Evolutionary conservation across 2,888 invertebrate species (phyloP).

Genomic region (Conchocele bisecta): DNA sequence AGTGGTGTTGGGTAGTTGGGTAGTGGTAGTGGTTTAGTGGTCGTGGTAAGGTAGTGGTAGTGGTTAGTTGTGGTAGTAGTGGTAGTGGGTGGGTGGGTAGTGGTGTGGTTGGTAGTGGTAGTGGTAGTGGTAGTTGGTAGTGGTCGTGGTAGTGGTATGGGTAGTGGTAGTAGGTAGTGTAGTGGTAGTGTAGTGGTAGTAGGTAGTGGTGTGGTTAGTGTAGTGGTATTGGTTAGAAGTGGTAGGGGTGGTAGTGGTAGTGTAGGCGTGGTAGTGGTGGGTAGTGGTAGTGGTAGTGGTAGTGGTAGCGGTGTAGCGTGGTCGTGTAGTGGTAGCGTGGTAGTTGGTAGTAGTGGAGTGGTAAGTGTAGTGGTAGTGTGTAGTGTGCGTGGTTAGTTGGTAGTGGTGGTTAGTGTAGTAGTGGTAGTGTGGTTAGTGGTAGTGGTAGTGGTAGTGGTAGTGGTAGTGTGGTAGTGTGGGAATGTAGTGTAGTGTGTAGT

Average conservation of each 20-base stretch:
- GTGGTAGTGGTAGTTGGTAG: background rate
- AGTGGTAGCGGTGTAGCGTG: background rate
- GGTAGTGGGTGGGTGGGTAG: background rate
- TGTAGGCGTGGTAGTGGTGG: too few species aligned
- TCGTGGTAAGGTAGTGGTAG: background rate
- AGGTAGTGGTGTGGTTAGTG: too few species aligned
- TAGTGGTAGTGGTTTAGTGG: background rate
- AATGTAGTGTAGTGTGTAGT: too few species aligned
- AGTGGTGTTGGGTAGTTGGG: background rate
- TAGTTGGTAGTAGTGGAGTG: too few species aligned
- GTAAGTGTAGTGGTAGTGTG: too few species aligned
- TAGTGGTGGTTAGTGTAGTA: too few species aligned
- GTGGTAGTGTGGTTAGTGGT: too few species aligned
- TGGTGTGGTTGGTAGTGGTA: background rate
- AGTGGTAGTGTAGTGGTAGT: background rate
- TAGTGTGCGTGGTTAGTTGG: too few species aligned
- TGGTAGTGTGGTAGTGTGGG: too few species aligned
- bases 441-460: too few species aligned
- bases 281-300: background rate
- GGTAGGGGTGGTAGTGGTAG: too few species aligned
- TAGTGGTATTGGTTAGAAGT: too few species aligned
- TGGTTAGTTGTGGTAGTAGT: background rate
- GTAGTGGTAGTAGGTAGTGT: background rate
- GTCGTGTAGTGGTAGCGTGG: background rate
- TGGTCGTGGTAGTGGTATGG: background rate